Percentiles rank a stretch among this genome's conserved stretches.
Evolutionary conservation across 1,140 invertebrate genomes (phyloP).

Genomic region (Calycopis cecrops): DNA sequence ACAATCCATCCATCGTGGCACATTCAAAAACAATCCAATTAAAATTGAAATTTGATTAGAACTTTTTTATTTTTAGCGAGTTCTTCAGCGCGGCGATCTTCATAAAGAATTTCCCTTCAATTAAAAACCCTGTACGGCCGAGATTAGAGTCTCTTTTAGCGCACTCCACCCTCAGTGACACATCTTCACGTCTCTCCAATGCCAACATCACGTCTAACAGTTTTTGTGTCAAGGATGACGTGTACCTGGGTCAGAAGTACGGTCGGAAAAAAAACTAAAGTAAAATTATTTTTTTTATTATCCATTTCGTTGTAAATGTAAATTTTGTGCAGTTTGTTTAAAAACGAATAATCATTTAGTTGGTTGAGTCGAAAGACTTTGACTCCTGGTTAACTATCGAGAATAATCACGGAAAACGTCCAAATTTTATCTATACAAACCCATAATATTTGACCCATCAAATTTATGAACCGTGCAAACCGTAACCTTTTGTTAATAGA

Average conservation of each 20-base stretch:
- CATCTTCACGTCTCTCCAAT: slow-evolving; percentile 17
- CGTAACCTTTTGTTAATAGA: no score
- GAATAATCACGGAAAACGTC: no score
- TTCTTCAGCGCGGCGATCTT: slow-evolving; percentile 6
- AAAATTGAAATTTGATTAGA: slow-evolving; percentile 9
- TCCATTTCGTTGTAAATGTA: not conserved
- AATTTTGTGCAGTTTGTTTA: no score
- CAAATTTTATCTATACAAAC: not conserved
- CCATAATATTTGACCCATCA: not conserved
- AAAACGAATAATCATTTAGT: no score
- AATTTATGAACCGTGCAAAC: not conserved
- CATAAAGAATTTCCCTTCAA: not conserved
- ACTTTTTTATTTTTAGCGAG: slow-evolving; percentile 17
- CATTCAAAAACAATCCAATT: slow-evolving; percentile 11
- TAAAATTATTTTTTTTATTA: not conserved
- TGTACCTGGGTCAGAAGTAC: slow-evolving; percentile 28
- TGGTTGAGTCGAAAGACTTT: not conserved
- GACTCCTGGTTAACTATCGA: no score
- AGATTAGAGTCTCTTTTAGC: slow-evolving; percentile 12
- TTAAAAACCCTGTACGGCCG: not conserved
- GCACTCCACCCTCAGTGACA: not conserved
- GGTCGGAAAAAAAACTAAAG: slow-evolving; percentile 18
- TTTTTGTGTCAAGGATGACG: slow-evolving; percentile 35
- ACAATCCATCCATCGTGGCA: not conserved
- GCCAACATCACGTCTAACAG: slow-evolving; percentile 19